These are phyloP conservation scores for Brachionus koreanus DNA, from an alignment of 1,140 invertebrate genomes.

Conservation along the genomic window DNA sequence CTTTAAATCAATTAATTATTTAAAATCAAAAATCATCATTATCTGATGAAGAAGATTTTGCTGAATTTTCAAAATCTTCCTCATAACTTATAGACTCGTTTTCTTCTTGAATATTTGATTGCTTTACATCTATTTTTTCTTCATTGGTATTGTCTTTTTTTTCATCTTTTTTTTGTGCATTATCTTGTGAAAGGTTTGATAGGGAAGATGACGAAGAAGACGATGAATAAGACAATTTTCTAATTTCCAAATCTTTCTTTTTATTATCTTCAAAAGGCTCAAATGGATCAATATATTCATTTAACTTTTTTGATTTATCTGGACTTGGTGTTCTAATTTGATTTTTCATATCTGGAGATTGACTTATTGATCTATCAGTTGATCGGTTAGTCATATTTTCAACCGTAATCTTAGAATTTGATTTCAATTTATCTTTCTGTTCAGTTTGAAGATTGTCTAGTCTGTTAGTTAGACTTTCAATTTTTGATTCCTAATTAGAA, in stretches of 20 bases:
- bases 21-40: neutral
- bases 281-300: neutral
- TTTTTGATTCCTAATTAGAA: neutral
- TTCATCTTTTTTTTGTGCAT: neutral
- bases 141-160: neutral
- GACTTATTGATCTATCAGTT: neutral
- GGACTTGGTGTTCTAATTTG: neutral
- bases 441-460: neutral
- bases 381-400: neutral
- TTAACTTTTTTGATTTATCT: slow-evolving; percentile 7
- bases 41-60: neutral
- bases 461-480: neutral
- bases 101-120: neutral
- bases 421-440: neutral
- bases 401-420: neutral
- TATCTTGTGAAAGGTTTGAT: neutral
- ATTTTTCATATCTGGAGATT: neutral
- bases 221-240: slow-evolving; percentile 2
- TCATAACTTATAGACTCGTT: neutral
- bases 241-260: slow-evolving; percentile 18
- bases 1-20: no score
- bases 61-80: slow-evolving; percentile 15
- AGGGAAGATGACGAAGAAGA: slow-evolving; percentile 14
- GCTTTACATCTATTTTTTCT: neutral
- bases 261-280: neutral